Evolutionary conservation across 2,113 vertebrate genomes (phyloP), one percentile per base, ranked within the genome.

Genomic region (Marmota flaviventris): DNA sequence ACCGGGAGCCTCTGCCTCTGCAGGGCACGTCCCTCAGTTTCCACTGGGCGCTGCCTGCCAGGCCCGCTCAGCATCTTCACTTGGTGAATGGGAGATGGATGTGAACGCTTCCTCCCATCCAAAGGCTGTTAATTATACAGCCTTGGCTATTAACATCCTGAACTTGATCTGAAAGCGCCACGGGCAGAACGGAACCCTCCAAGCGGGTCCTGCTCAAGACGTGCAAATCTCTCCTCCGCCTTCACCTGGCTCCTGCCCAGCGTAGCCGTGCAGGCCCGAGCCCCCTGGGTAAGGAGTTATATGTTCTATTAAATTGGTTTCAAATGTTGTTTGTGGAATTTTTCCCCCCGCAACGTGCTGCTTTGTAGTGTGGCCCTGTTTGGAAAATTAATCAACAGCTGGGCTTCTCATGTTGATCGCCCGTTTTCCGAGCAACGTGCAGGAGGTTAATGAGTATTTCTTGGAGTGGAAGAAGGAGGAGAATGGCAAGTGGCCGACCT

Each of bases 141-240:
- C 98, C 97, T 94, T 97, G 93, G 94, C 98, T 99, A 99, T 99
- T 99, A 99, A 99, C 99, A 99, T 99, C 99, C 98, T 99, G 99
- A 99, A 99, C 99, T 98, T 98, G 98, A 99, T 98, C 98, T 99
- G 98, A 97, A 98, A 99, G 98, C 97, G 96, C 95, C 98, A 98
- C 98, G 56, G 98, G 98, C 94, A 81, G 95, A 98, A 93, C 96
- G 97, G 98, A 98, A 98, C 97, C 95, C 90, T 76, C 0, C 0
- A 12, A 78, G 85, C 85, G 85, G 94, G 97, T 97, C 78, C 82
- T n/a, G 73, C 96, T 96, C 67, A 97, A 98, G 95, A 97, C 95
- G 97, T 96, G 86, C 92, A 97, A 96, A 97, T 96, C 91, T 96
- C 90, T 77, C 89, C 89, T 78, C 78, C 2, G 13, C 94, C 95